Base-by-base conservation (phyloP, 2,113 vertebrate species). In the Rhinopithecus roxellana region DNA sequence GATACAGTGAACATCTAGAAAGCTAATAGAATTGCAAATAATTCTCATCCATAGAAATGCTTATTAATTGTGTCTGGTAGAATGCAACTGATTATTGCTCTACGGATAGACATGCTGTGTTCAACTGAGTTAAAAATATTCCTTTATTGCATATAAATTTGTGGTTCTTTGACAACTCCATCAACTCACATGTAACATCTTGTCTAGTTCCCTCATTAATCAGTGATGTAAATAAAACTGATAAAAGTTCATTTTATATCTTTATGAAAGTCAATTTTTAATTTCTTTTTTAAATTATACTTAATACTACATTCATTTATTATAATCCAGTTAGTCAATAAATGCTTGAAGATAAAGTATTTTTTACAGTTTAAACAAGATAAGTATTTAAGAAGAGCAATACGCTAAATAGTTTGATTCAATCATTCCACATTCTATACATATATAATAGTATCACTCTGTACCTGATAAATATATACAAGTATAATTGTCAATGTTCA, bases 351-450 rank as follows among this genome's bases (percentile, higher is more conserved):
- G 17, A 92, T 69, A 74, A 93, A 90, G n/a, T 74, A 50, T 22
- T 93, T 89, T 92, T 87, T 25, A 88, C 75, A 89, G 8, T 50
- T 96, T 77, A 86, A 95, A 93, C 30, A 94, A 93, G 69, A 57
- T 48, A 92, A 84, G 35, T 35, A 80, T 64, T 86, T 78, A 27
- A 87, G 20, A 55, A 57, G 43, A 69, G 55, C 17, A 25, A 72
- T 87, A 55, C 25, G 30, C n/a, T 88, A 70, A 88, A 45, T 38
- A 57, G 11, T 3, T 48, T 87, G 20, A 14, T 70, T 67, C 72
- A 79, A 35, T 93, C n/a, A 14, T 69, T 43, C 9, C 74, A 57
- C 30, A 14, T 69, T 87, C 14, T 52, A 32, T 55, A 45, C 32
- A 81, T 52, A 38, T 57, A 57, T 43, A 93, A 45, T 57, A 79